These are phyloP conservation scores for Carlito syrichta DNA, from an alignment of 2,113 vertebrate species.

Conservation along the genomic window DNA sequence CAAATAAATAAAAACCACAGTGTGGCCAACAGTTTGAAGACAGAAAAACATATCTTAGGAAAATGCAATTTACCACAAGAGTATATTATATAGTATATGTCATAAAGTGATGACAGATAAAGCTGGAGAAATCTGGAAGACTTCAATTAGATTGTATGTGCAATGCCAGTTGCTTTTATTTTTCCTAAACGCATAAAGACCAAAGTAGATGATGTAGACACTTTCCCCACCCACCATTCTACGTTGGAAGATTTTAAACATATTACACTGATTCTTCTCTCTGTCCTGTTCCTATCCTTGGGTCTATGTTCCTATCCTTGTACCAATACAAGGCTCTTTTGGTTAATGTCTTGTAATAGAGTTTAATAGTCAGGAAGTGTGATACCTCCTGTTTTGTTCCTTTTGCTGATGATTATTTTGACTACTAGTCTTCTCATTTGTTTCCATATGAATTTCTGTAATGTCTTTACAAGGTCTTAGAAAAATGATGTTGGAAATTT, in stretches of 20 bases:
- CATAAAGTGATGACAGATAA: background rate
- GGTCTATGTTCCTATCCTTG: too few species aligned
- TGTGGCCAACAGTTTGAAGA: background rate
- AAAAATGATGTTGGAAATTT: too few species aligned
- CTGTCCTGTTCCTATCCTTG: too few species aligned
- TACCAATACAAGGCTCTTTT: too few species aligned
- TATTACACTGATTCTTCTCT: background rate
- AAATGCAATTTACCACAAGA: background rate
- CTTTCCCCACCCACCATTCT: background rate
- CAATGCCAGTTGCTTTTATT: background rate
- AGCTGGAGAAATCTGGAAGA: background rate
- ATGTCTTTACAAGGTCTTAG: too few species aligned
- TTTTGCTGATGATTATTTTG: too few species aligned
- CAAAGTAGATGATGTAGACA: background rate
- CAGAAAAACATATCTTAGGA: background rate
- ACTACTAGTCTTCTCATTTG: too few species aligned
- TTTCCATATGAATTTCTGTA: too few species aligned
- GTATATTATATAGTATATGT: accelerated
- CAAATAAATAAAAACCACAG: background rate
- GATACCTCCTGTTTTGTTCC: too few species aligned
- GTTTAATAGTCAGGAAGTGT: too few species aligned
- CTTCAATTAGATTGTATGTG: accelerated
- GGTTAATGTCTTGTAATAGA: too few species aligned
- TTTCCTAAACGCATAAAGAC: background rate
- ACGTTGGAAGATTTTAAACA: background rate